Percentiles rank a stretch among this genome's conserved stretches.
Evolutionary conservation across 2,888 invertebrate genomes (phyloP).

Genomic region (Phanerotoma sp.): DNA sequence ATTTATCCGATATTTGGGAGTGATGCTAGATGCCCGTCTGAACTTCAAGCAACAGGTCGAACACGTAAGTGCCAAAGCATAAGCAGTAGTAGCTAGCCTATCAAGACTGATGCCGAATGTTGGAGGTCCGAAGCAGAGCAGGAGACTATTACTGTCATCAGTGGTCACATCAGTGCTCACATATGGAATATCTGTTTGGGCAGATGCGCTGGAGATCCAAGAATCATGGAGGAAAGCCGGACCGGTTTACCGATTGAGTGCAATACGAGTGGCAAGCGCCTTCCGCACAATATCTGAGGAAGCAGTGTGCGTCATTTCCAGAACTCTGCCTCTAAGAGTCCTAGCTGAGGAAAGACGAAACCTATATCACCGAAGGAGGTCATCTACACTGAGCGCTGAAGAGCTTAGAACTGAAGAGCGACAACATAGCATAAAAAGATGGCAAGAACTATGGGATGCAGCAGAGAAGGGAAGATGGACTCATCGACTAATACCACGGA

Average conservation of each 20-base stretch:
- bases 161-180: slow-evolving; percentile 30
- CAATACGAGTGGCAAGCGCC: slow-evolving; percentile 21
- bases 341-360: background rate
- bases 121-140: slow-evolving; percentile 29
- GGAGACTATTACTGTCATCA: slow-evolving; percentile 23
- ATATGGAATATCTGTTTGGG: slow-evolving; percentile 31
- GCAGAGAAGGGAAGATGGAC: background rate
- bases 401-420: background rate
- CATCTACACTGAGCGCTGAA: background rate
- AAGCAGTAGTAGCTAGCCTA: slow-evolving; percentile 14
- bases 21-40: slow-evolving; percentile 28
- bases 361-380: background rate
- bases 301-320: background rate
- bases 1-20: slow-evolving; percentile 32
- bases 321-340: background rate
- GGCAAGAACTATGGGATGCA: background rate
- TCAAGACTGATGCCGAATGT: slow-evolving; percentile 33
- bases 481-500: background rate
- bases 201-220: slow-evolving; percentile 10
- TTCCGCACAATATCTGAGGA: background rate
- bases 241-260: slow-evolving; percentile 20
- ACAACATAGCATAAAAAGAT: background rate
- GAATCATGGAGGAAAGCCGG: slow-evolving; percentile 5
- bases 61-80: slow-evolving; percentile 19
- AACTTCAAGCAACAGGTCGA: slow-evolving; percentile 24